Percentiles rank a stretch among this genome's conserved stretches.
phyloP scores from a whole-genome alignment of 2,797 vertebrate species.

The Graptemys geographica region DNA sequence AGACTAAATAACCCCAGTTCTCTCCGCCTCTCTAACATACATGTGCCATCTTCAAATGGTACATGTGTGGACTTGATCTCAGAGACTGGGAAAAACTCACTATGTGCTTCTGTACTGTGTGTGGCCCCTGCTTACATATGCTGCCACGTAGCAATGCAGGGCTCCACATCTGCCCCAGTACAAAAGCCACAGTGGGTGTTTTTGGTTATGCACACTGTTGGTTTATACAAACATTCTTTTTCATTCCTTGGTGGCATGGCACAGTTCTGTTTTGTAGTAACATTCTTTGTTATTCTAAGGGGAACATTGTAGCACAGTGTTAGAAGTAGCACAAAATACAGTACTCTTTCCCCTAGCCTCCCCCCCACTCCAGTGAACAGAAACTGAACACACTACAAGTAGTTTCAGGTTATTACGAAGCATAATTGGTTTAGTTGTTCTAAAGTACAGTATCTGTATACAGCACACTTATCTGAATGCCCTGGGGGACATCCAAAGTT shows the following conservation, averaged over 20 bases:
- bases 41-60: not conserved
- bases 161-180: fast-evolving
- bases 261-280: not conserved
- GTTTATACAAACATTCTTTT: not conserved
- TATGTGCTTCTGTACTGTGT: fast-evolving
- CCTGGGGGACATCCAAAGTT: not conserved
- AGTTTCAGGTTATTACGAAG: not conserved
- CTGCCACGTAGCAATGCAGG: not conserved
- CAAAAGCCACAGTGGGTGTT: not conserved
- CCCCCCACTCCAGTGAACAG: fast-evolving
- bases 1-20: too few species aligned
- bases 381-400: fast-evolving
- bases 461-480: not conserved
- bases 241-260: not conserved
- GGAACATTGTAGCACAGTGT: not conserved
- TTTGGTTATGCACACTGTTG: fast-evolving
- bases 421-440: not conserved
- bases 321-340: fast-evolving
- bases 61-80: not conserved
- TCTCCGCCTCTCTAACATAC: not conserved
- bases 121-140: not conserved
- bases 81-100: not conserved
- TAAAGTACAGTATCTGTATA: not conserved
- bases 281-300: not conserved
- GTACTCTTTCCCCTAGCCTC: fast-evolving